Evolutionary conservation across 2,797 vertebrate species (phyloP), one percentile per base, ranked within the genome.

Genomic region (Cyprinella venusta): DNA sequence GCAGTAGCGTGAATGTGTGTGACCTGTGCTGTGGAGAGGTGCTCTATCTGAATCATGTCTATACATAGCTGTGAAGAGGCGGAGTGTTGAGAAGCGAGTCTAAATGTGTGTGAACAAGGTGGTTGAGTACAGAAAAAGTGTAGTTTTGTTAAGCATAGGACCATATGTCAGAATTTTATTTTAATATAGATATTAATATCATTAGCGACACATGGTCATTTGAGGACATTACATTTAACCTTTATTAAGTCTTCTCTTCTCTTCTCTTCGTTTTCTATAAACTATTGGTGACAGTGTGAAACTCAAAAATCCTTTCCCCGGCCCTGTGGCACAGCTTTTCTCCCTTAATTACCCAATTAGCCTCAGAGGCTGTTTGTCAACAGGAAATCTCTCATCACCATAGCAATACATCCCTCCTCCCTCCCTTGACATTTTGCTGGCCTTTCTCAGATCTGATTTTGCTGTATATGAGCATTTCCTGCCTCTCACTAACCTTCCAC

Each of bases 281-380:
- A 68, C 8, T 48, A 33, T 19, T 63, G n/a, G 40, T 36, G 26
- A 63, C 40, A 40, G 15, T 71, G 13, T 75, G 45, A 30, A 54
- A 42, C 63, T 45, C 12, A 13, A 18, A 82, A 76, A 82, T 76
- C 50, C 38, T 75, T 56, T 54, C 61, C 59, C 24, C 78, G 59
- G 36, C 36, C 56, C 24, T 1, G 10, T 82, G 36, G 50, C 61
- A 76, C 81, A 64, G 48, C 45, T 33, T 79, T 85, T 80, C 52
- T 71, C 87, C 70, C 86, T 87, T 90, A 92, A 92, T 94, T 91
- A 90, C 82, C 85, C 84, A 80, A 81, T 90, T 94, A 92, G 92
- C 90, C 90, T 90, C 88, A 71, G 86, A 88, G 90, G 91, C 90
- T 92, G 92, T 92, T 94, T 93, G 92, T 91, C 90, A 91, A 92